Base-by-base conservation (phyloP, 2,888 invertebrate genomes). In the Lumbricus terrestris region DNA sequence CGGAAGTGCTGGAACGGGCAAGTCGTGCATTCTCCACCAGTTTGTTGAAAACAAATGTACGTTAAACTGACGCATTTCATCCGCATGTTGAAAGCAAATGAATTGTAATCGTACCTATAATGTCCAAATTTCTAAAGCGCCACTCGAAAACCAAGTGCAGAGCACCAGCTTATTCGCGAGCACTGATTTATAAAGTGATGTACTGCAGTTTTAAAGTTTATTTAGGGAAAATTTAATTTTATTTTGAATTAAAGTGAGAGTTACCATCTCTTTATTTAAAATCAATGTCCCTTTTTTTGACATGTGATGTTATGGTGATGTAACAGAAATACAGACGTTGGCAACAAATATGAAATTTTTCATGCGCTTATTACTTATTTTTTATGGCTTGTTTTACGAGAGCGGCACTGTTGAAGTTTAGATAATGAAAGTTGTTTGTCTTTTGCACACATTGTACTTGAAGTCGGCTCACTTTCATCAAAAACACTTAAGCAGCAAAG, bases 31-130 rank as follows among this genome's bases (percentile, higher is more conserved):
- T 69, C 95, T 97, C 82, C 97, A 97, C 95, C 97, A 97, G 95
- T 97, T 97, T 94, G 97, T 97, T 93, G 97, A 97, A 95, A 97
- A 96, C 93, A 97, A 97, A 96, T 97, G 97, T 97, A 96, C 96
- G 97, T 96, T 93, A 69, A n/a, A 1, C 29, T n/a, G 29, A 69
- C 29, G 29, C n/a, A 23, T 95, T 97, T 83, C 97, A 97, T 95
- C 97, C 97, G 95, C 97, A 97, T 94, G 97, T 97, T 93, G 97
- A 97, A 95, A 97, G 96, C 93, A 97, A 97, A 96, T 97, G 97
- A 97, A 96, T 96, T 97, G 96, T 93, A 47, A 47, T n/a, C n/a
- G n/a, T n/a, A n/a, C n/a, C n/a, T n/a, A n/a, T n/a, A n/a, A n/a
- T n/a, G n/a, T n/a, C n/a, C n/a, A n/a, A n/a, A n/a, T n/a, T n/a